Percentiles rank a stretch among this genome's conserved stretches.
phyloP scores from a whole-genome alignment of 2,113 vertebrate genomes.

The Gracilinanus agilis region DNA sequence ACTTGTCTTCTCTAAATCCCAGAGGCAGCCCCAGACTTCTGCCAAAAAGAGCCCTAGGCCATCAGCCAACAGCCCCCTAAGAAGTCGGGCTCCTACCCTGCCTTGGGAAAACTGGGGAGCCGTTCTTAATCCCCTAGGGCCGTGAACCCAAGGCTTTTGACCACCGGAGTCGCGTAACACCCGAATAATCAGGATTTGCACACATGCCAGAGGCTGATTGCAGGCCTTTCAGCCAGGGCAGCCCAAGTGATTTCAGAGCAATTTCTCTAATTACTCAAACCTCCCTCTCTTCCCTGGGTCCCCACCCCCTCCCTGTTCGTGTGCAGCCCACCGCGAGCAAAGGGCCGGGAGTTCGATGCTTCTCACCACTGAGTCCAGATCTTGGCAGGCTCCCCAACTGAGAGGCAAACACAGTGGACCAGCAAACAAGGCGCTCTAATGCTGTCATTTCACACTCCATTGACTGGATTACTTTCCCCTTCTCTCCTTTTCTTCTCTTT shows the following conservation, averaged over 20 bases:
- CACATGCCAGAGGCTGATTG: slow-evolving; percentile 82
- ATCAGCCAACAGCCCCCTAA: neutral
- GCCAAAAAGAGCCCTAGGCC: neutral
- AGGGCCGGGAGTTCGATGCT: slow-evolving; percentile 65
- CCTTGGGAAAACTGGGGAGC: neutral
- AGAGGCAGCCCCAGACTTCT: neutral
- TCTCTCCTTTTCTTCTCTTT: neutral
- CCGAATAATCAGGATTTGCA: slow-evolving; percentile 81
- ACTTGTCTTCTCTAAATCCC: neutral
- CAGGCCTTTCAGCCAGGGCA: slow-evolving; percentile 79
- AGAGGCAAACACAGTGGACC: neutral
- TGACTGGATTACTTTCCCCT: slow-evolving; percentile 59
- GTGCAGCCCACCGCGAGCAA: slow-evolving; percentile 72
- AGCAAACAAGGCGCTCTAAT: slow-evolving; percentile 45
- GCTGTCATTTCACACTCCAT: slow-evolving; percentile 69
- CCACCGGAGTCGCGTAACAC: slow-evolving; percentile 81
- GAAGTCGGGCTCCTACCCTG: neutral
- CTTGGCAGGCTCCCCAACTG: slow-evolving; percentile 57
- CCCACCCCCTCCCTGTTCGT: slow-evolving; percentile 60
- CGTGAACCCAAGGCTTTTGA: slow-evolving; percentile 75
- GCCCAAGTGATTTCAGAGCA: slow-evolving; percentile 82
- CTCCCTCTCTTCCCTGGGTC: slow-evolving; percentile 44
- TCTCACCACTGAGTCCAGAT: slow-evolving; percentile 69
- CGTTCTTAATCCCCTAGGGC: slow-evolving; percentile 34
- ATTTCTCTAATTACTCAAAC: slow-evolving; percentile 87